Base-by-base conservation (phyloP, 2,888 invertebrate species). In the Patella depressa region DNA sequence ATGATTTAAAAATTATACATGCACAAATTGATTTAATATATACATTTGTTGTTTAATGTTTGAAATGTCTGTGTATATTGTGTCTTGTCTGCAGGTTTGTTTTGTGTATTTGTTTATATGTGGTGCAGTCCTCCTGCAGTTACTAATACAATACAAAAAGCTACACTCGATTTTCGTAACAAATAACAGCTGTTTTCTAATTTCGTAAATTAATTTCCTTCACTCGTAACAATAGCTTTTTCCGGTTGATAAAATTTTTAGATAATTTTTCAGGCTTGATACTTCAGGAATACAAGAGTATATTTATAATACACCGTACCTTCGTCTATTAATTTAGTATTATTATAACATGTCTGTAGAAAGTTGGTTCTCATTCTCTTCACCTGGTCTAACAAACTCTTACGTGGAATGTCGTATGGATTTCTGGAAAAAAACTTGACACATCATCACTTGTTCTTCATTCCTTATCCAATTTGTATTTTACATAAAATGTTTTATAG, bases 351-450 rank as follows among this genome's bases (percentile, higher is more conserved):
- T 3, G 86, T 84, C 88, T 96, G 96, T 65, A 98, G 93, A 92
- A 98, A 97, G 91, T 98, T 98, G 71, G 97, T 96, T 65, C 98
- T 94, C 97, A 99, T 98, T 86, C 97, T 93, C 3, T 96, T 95
- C 81, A 98, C 96, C 93, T 98, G 98, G 92, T 97, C 97, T 82
- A 98, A 93, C 71, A 99, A 93, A 89, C 96, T 95, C 85, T 95
- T 94, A 73, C 99, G 93, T 34, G 96, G 96, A 89, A 99, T 97
- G 93, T 98, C 98, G 89, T 97, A 98, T 0, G 99, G 97, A 93
- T 99, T 99, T 85, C 97, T 91, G 85, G 72, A 88, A 83, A 24
- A 73, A 77, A 71, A 45, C 29, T 54, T 17, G n/a, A 74, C 11
- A 12, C n/a, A 34, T 45, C 15, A 72, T 0, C 29, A 24, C 11